Percentiles rank a stretch among this genome's conserved stretches.
phyloP scores from a whole-genome alignment of 2,888 invertebrate genomes.

The Orgyia antiqua region DNA sequence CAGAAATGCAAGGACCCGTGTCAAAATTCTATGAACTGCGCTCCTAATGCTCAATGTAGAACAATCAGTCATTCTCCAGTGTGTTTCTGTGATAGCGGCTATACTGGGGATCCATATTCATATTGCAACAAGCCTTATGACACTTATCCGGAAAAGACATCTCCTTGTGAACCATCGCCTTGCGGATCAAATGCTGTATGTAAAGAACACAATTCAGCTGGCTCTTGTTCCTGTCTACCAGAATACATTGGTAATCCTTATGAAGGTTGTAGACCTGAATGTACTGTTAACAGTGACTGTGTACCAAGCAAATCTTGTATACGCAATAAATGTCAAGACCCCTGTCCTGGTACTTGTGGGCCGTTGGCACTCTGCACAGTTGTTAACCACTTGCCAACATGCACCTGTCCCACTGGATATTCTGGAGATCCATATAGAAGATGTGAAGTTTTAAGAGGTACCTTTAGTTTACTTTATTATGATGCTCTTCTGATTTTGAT shows the following conservation, averaged over 20 bases:
- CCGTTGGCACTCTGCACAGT: constrained; percentile 84
- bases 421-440: constrained; percentile 85
- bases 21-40: constrained; percentile 80
- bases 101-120: constrained; percentile 83
- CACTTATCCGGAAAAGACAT: constrained; percentile 54
- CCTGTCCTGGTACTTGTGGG: constrained; percentile 88
- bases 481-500: too few species aligned
- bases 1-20: constrained; percentile 84
- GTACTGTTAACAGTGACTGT: constrained; percentile 85
- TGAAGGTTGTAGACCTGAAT: constrained; percentile 87
- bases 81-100: constrained; percentile 83
- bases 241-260: constrained; percentile 88
- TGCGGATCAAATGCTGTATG: constrained; percentile 82
- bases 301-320: constrained; percentile 83
- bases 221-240: constrained; percentile 83
- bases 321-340: constrained; percentile 85
- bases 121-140: constrained; percentile 71
- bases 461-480: too few species aligned
- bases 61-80: constrained; percentile 86
- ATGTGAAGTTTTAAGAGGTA: constrained; percentile 69
- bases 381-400: constrained; percentile 83
- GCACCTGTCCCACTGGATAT: constrained; percentile 82
- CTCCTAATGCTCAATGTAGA: constrained; percentile 82
- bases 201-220: constrained; percentile 75
- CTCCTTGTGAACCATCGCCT: constrained; percentile 80